A percentile compares a stretch with the other conserved stretches of the same genome.
Evolutionary conservation across 2,113 vertebrate species (phyloP).

Genomic region (Synchiropus splendidus): DNA sequence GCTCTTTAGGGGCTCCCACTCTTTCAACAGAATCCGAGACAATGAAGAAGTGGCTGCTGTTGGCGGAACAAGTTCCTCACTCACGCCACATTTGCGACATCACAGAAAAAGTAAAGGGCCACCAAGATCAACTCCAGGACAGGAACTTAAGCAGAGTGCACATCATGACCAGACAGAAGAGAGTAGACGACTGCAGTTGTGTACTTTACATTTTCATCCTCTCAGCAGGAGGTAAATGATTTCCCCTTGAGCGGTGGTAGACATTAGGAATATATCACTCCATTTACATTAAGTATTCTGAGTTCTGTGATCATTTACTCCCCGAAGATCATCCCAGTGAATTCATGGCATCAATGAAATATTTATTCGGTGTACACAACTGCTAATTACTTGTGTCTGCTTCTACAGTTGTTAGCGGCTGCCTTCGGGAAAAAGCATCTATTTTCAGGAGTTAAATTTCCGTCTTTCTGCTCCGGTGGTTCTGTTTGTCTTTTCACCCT

Average conservation of each 20-base stretch:
- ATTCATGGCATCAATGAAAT: slow-evolving; percentile 11
- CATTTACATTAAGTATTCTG: slow-evolving; percentile 12
- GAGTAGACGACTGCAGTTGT: background rate
- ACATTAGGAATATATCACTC: background rate
- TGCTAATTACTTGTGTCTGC: slow-evolving; percentile 4
- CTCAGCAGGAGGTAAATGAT: slow-evolving; percentile 12
- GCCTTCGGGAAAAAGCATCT: slow-evolving; percentile 2
- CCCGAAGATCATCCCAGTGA: background rate
- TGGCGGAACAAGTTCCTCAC: too few relatives aligned
- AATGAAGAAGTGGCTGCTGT: slow-evolving; percentile 47
- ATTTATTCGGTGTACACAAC: slow-evolving; percentile 15
- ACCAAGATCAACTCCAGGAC: background rate
- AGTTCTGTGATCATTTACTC: background rate
- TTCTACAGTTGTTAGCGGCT: slow-evolving; percentile 1
- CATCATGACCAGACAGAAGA: slow-evolving; percentile 4
- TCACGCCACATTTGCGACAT: too few relatives aligned
- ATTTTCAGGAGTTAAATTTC: slow-evolving; percentile 1
- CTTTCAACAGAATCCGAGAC: slow-evolving; percentile 47
- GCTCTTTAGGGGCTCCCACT: slow-evolving; percentile 52
- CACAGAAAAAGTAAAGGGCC: too few relatives aligned
- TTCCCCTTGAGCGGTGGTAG: slow-evolving; percentile 14
- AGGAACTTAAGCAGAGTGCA: slow-evolving; percentile 3
- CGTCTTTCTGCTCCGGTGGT: slow-evolving; percentile 1
- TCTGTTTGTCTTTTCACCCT: slow-evolving; percentile 3
- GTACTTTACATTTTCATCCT: background rate